These are phyloP conservation scores for Gymnoscelis rufifasciata DNA, from an alignment of 2,888 invertebrate genomes.

Conservation along the genomic window DNA sequence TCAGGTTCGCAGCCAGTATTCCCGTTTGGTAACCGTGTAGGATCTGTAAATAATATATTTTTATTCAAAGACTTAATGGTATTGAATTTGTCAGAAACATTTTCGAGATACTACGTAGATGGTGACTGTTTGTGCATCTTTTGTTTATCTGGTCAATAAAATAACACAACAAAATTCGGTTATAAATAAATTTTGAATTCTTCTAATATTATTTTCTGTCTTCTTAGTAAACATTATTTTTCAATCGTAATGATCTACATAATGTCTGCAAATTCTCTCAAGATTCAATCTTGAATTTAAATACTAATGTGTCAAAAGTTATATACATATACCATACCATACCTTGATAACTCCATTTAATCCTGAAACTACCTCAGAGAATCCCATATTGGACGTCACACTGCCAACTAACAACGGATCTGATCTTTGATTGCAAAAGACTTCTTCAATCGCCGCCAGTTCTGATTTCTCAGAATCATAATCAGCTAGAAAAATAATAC, in stretches of 20 bases:
- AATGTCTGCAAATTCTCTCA: no score
- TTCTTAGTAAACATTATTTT: no score
- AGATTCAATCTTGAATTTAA: no score
- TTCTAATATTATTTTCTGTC: no score
- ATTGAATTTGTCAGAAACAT: not conserved
- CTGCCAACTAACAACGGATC: constrained; percentile 79
- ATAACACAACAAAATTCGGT: no score
- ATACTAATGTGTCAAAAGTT: no score
- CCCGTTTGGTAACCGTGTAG: constrained; percentile 83
- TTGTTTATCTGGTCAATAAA: no score
- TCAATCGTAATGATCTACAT: no score
- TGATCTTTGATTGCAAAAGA: constrained; percentile 75
- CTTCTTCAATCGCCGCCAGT: constrained; percentile 79
- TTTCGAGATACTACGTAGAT: no score
- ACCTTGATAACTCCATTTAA: constrained; percentile 81
- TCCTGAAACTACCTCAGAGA: constrained; percentile 63
- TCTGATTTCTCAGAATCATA: constrained; percentile 82
- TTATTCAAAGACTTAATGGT: not conserved
- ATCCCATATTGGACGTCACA: constrained; percentile 71
- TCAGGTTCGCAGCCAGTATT: constrained; percentile 84
- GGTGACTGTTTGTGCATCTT: no score
- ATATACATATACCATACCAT: no score
- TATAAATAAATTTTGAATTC: no score
- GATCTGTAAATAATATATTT: constrained; percentile 44
- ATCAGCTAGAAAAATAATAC: constrained; percentile 45